Base-by-base conservation (phyloP, 1,140 invertebrate species). In the Zaprionus nigranus region DNA sequence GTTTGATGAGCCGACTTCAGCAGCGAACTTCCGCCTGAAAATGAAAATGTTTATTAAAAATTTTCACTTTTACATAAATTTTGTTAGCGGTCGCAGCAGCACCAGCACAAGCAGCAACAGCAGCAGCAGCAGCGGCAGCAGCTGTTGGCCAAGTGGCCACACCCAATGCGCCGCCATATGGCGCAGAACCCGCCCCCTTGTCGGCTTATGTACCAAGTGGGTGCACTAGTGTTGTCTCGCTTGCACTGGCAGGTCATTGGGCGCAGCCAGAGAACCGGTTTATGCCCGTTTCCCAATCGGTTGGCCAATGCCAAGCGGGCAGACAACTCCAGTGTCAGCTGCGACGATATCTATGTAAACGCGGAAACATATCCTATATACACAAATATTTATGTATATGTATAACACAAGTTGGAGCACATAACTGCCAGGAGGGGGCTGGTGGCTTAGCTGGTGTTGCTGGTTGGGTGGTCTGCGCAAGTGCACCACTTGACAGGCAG, bases 21-120 rank as follows among this genome's bases (percentile, higher is more conserved):
- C 40, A 54, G 51, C 61, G 72, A 88, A 88, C 84, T 84, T 85
- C 85, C 82, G 85, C 64, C 69, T 54, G 79, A 82, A 85, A 85
- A 90, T 90, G 79, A 79, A 81, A 90, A 90, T 85, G 82, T 90
- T 90, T 90, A 90, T 90, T 90, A 90, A 90, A 81, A 90, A 78
- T 90, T 79, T 90, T 82, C 82, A 90, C 85, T 90, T 90, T 90
- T 85, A 82, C 86, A 90, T 90, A 90, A 68, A 90, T 81, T 82
- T 63, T n/a, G 20, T 20, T 13, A 17, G 40, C 40, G n/a, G 38
- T 22, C 40, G 46, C 46, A 43, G 49, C 28, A 51, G 57, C 57
- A 71, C 22, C 43, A 34, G 63, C 24, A 26, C 3, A 3, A 30
- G 43, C 46, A 15, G 61, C 61, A 49, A 57, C 57, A 71, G 43